Base-by-base conservation (phyloP, 2,113 vertebrate genomes). In the Limanda limanda region DNA sequence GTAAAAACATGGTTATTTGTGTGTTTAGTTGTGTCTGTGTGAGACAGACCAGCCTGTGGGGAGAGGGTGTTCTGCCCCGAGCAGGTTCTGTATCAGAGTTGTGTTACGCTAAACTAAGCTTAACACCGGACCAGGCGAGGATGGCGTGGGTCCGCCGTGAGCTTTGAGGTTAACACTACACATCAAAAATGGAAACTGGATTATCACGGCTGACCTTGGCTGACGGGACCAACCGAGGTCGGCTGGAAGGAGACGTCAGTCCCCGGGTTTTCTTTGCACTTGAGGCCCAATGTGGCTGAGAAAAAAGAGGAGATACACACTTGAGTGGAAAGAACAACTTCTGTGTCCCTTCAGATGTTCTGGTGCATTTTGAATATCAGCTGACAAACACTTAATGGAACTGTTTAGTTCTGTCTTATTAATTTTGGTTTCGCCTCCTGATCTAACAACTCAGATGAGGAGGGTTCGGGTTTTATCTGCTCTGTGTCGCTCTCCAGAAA, bases 1-100 rank as follows among this genome's bases (percentile, higher is more conserved):
- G 63, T 24, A 65, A 63, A 63, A 76, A 76, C 74, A 78, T 68
- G 74, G 79, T 75, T 75, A 63, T 71, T 5, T 65, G 70, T 68
- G 61, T 78, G 76, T 85, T 83, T 71, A 78, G 64, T 45, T 57
- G 45, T 31, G 74, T 69, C 12, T 10, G 8, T 37, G 1, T 37
- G 35, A 37, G 35, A 37, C 8, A 9, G 35, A 37, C 66, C 23
- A 17, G 68, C 56, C 78, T 27, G 62, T 55, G n/a, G 60, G 51
- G 56, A 45, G 42, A 51, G 68, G 2, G 61, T 61, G 64, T 67
- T 63, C 25, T 0, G 62, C 79, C 61, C 4, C 23, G 67, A 86
- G 10, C 40, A 3, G 12, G 69, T 73, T 74, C 52, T 76, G 58
- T 55, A 40, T 78, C 40, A 6, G 40, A 47, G 71, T 64, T 47